Conservation (phyloP, 1,140 invertebrate genomes). For the Hypsibius dujardini region DNA sequence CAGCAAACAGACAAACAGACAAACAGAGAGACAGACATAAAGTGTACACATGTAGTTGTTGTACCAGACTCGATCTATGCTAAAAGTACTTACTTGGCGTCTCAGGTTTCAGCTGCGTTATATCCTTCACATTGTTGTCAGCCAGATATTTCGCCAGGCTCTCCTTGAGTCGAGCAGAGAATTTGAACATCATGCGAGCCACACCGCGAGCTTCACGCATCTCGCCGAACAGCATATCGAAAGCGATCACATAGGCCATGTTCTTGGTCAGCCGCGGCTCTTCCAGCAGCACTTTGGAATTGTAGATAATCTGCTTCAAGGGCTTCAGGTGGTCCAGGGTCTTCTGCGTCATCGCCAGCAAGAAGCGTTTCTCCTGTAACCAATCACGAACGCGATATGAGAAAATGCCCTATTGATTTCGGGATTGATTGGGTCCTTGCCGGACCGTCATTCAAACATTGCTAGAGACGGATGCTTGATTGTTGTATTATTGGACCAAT, state of each 20-base stretch:
- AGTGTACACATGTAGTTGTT: neutral
- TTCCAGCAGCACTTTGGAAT: neutral
- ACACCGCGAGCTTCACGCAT: neutral
- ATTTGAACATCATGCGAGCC: neutral
- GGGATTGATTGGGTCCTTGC: too few relatives aligned
- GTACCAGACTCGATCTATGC: too few relatives aligned
- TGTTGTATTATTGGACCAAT: too few relatives aligned
- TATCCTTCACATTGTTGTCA: neutral
- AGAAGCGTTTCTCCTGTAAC: neutral
- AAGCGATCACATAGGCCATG: slow-evolving; percentile 1
- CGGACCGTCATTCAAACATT: too few relatives aligned
- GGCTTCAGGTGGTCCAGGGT: slow-evolving; percentile 3
- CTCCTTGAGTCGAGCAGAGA: neutral
- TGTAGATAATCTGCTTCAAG: neutral
- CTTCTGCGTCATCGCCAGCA: slow-evolving; percentile 7
- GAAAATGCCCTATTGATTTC: too few relatives aligned
- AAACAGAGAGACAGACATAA: neutral
- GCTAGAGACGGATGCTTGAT: too few relatives aligned
- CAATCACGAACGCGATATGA: neutral
- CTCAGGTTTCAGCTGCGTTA: neutral
- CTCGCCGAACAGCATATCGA: neutral
- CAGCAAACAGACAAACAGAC: neutral
- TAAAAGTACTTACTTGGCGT: neutral
- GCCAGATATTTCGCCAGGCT: neutral
- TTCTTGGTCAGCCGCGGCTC: neutral